Evolutionary conservation across 2,797 vertebrate species (phyloP).

Genomic region (Hyperoplus lanceolatus): DNA sequence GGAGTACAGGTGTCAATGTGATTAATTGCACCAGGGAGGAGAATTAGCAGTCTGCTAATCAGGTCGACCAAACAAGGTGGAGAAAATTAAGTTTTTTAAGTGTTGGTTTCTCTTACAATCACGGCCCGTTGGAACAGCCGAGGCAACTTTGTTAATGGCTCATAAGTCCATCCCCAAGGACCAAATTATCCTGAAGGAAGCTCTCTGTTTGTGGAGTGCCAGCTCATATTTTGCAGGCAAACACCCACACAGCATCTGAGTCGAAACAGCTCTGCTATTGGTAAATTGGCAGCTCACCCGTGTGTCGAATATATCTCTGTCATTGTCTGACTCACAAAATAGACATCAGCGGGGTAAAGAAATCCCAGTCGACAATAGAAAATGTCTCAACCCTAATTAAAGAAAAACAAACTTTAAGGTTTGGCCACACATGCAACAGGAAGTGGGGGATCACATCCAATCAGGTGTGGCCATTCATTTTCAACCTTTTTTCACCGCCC

Average conservation of each 20-base stretch:
- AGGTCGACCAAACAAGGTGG: conserved; percentile 80
- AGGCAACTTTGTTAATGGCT: conserved; percentile 84
- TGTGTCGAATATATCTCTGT: conserved; percentile 46
- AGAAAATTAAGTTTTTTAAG: conserved; percentile 82
- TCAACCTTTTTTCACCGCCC: conserved; percentile 76
- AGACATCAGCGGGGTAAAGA: conserved; percentile 16
- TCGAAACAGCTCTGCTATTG: conserved; percentile 6
- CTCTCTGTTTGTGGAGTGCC: conserved; percentile 76
- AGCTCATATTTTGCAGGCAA: conserved; percentile 62
- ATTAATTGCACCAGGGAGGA: conserved; percentile 79
- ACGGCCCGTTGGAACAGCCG: conserved; percentile 64
- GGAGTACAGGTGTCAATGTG: conserved; percentile 79
- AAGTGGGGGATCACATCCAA: conserved; percentile 87
- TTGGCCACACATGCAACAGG: conserved; percentile 85
- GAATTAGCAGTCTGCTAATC: conserved; percentile 86
- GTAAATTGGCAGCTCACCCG: conserved; percentile 45
- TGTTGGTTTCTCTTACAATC: conserved; percentile 83
- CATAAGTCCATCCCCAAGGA: conserved; percentile 80
- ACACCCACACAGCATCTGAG: conserved; percentile 5
- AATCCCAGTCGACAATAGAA: conserved; percentile 31
- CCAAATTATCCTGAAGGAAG: conserved; percentile 80
- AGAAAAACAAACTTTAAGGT: conserved; percentile 69
- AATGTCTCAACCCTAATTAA: conserved; percentile 67
- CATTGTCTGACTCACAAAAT: conserved; percentile 18
- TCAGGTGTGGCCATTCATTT: conserved; percentile 84